Evolutionary conservation across 37 sponge, comb jelly and placozoan species (phyloP).

Genomic region (Cladorhizidae sp.): DNA sequence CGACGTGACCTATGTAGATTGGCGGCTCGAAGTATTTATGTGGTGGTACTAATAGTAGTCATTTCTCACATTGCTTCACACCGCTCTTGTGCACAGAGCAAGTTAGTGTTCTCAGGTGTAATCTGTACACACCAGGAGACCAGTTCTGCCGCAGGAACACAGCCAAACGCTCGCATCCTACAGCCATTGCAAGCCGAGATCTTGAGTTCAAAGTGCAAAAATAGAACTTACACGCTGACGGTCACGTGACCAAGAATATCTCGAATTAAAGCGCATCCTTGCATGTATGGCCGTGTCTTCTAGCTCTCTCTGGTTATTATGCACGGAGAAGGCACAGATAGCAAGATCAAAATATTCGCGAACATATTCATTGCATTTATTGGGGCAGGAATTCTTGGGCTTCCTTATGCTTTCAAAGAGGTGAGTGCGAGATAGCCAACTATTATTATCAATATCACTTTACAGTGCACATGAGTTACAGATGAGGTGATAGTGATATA

Average conservation of each 20-base stretch:
- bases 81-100: too few species aligned
- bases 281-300: not conserved
- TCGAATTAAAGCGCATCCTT: conserved; percentile 13
- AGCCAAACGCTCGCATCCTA: conserved; percentile 14
- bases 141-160: conserved; percentile 5
- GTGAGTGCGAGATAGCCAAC: conserved; percentile 26
- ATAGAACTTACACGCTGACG: too few species aligned
- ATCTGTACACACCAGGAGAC: not conserved
- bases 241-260: not conserved
- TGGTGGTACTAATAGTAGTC: not conserved
- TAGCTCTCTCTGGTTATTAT: too few species aligned
- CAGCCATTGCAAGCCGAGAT: too few species aligned
- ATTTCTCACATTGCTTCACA: too few species aligned
- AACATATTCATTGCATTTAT: conserved; percentile 97
- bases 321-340: conserved; percentile 57
- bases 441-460: too few species aligned
- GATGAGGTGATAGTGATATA: not conserved
- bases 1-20: too few species aligned
- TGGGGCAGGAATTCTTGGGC: conserved; percentile 94
- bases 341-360: conserved; percentile 80
- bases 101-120: conserved; percentile 1
- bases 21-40: too few species aligned
- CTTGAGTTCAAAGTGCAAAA: not conserved
- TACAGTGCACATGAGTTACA: too few species aligned
- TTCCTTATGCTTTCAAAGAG: conserved; percentile 97